Percentiles rank a stretch among this genome's conserved stretches.
Evolutionary conservation across 2,797 vertebrate species (phyloP).

Genomic region (Linurgus olivaceus): DNA sequence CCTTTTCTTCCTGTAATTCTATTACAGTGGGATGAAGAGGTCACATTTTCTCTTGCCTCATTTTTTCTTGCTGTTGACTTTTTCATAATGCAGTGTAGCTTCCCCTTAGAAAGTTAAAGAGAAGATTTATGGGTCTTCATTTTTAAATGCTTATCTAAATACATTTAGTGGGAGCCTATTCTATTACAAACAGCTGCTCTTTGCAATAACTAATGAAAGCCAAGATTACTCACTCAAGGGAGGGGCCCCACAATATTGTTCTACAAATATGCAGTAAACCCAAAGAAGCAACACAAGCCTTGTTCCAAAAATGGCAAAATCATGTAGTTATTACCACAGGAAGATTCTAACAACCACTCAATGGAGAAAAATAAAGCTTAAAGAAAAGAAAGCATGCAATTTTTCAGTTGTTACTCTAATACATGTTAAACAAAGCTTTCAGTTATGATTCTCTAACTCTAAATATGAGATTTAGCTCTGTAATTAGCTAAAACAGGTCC

Average conservation of each 20-base stretch:
- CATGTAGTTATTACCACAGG: neutral
- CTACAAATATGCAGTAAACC: neutral
- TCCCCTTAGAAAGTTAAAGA: constrained; percentile 74
- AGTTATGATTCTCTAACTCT: neutral
- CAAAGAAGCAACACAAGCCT: neutral
- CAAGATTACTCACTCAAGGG: neutral
- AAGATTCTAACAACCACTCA: neutral
- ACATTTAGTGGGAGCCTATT: constrained; percentile 30
- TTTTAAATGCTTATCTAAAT: constrained; percentile 60
- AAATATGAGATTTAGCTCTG: neutral
- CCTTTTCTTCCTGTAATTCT: constrained; percentile 67
- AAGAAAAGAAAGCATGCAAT: neutral
- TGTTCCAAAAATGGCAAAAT: neutral
- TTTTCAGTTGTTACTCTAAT: neutral
- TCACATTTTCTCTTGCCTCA: constrained; percentile 50
- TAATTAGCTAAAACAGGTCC: neutral
- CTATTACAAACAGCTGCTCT: constrained; percentile 21
- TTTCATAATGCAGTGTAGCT: constrained; percentile 70
- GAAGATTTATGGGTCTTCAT: constrained; percentile 63
- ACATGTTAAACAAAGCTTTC: neutral
- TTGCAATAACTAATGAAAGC: constrained; percentile 43
- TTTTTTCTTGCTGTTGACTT: constrained; percentile 78
- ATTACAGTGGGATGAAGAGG: constrained; percentile 75
- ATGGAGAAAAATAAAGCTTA: neutral
- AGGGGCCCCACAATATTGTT: neutral